Evolutionary conservation across 2,113 vertebrate species (phyloP).

Genomic region (Rhinopomastus cyanomelas): DNA sequence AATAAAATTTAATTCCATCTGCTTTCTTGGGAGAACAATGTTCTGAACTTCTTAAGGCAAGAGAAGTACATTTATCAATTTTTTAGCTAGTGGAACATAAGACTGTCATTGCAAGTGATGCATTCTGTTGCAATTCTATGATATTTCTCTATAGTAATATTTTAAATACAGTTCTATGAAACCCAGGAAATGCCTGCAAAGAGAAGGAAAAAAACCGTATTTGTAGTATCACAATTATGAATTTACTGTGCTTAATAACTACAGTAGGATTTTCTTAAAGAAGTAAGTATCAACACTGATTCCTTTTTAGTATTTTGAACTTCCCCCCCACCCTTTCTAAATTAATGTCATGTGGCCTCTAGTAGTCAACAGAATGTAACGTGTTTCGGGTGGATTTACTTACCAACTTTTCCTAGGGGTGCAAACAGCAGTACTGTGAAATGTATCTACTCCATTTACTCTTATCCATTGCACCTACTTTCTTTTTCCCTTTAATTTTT

Average conservation of each 20-base stretch:
- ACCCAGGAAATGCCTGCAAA: not conserved
- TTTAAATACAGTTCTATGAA: not conserved
- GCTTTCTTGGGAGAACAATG: not conserved
- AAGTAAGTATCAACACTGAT: not conserved
- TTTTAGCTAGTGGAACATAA: not conserved
- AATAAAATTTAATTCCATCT: not conserved
- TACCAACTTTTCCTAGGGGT: constrained; percentile 76
- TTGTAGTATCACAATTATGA: not conserved
- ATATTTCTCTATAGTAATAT: not conserved
- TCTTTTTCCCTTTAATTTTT: constrained; percentile 93
- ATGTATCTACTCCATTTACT: constrained; percentile 81
- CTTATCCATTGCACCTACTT: constrained; percentile 77
- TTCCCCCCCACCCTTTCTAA: not conserved
- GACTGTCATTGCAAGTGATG: not conserved
- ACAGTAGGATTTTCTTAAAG: constrained; percentile 3
- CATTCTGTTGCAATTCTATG: not conserved
- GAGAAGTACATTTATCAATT: not conserved
- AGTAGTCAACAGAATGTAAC: constrained; percentile 61
- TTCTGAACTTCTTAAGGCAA: not conserved
- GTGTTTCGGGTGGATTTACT: constrained; percentile 75
- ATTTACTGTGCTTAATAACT: constrained; percentile 24
- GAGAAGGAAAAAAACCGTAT: constrained; percentile 1
- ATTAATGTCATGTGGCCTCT: constrained; percentile 56
- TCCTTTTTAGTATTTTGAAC: constrained; percentile 53
- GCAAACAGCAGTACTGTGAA: constrained; percentile 74